phyloP scores from a whole-genome alignment of 2,113 vertebrate species.

The Lepus americanus region DNA sequence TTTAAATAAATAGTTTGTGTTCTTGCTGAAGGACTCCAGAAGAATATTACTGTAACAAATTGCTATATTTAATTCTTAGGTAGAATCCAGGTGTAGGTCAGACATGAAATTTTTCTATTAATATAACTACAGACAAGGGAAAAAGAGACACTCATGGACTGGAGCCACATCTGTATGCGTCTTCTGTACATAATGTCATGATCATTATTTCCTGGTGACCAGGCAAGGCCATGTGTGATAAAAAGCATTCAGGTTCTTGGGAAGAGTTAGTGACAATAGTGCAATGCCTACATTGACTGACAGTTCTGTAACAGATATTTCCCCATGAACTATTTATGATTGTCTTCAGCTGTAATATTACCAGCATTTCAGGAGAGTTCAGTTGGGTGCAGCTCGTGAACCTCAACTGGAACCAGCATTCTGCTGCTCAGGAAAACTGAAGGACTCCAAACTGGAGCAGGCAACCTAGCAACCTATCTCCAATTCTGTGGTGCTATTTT shows the following conservation, averaged over 20 bases:
- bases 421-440: not conserved
- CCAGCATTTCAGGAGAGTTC: not conserved
- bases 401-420: not conserved
- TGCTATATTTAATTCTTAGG: slow-evolving; percentile 80
- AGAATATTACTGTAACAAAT: slow-evolving; percentile 77
- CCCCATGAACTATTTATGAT: not conserved
- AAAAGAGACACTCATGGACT: not conserved
- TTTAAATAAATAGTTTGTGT: slow-evolving; percentile 79
- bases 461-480: not conserved
- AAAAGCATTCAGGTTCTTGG: not conserved
- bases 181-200: not conserved
- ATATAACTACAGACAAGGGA: slow-evolving; percentile 66
- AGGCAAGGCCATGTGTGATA: not conserved
- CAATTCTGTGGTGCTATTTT: not conserved
- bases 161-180: not conserved
- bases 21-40: slow-evolving; percentile 72
- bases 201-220: slow-evolving; percentile 22
- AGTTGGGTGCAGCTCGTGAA: not conserved
- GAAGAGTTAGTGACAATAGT: slow-evolving; percentile 22
- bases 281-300: not conserved
- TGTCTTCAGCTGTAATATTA: slow-evolving; percentile 19
- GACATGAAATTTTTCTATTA: slow-evolving; percentile 69
- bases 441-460: not conserved
- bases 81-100: slow-evolving; percentile 61
- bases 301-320: not conserved